These are phyloP conservation scores for Dryoscopus gambensis DNA, from an alignment of 2,113 vertebrate species.

Conservation along the genomic window DNA sequence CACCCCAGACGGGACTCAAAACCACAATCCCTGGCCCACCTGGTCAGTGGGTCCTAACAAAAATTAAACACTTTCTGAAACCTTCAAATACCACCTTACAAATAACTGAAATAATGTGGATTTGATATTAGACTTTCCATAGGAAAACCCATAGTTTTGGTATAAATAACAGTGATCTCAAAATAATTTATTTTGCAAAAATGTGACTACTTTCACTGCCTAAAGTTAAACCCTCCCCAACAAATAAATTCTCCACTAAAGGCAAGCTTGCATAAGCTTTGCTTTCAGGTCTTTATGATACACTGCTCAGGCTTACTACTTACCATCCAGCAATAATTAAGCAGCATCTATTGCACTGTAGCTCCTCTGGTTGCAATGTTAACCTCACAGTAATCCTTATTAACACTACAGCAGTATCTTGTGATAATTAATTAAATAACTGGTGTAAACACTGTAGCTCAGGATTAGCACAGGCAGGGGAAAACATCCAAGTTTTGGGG, in stretches of 20 bases:
- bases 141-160: background rate
- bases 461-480: background rate
- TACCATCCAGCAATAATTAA: background rate
- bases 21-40: conserved; percentile 67
- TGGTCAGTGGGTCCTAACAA: background rate
- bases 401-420: background rate
- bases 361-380: background rate
- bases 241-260: background rate
- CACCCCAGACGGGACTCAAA: conserved; percentile 76
- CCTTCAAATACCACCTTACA: background rate
- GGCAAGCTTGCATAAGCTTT: background rate
- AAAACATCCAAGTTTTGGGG: background rate
- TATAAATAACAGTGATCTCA: background rate
- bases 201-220: background rate
- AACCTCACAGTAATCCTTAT: background rate
- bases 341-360: background rate
- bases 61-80: background rate
- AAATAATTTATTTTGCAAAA: background rate
- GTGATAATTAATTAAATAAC: conserved; percentile 20
- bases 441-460: background rate
- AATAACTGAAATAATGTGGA: background rate
- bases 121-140: background rate
- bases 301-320: background rate
- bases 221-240: background rate
- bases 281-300: background rate